Conservation (phyloP, 2,888 invertebrate genomes). For the Parascotia fuliginaria region DNA sequence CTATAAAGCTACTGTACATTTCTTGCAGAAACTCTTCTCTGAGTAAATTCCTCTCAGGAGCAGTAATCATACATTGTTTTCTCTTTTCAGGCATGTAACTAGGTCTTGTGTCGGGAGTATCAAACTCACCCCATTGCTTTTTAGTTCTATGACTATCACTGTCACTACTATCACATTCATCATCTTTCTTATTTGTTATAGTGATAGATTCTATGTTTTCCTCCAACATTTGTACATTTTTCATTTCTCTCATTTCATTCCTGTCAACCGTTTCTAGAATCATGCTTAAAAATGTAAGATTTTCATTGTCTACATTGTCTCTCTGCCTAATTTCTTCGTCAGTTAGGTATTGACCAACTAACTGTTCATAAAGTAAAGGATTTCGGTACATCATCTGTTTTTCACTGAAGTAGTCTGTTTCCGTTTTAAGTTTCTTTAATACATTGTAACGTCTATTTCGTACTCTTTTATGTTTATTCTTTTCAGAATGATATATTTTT, state of each 20-base stretch:
- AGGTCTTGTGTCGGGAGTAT: slow-evolving; percentile 67
- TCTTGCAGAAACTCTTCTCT: slow-evolving; percentile 93
- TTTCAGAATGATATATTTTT: slow-evolving; percentile 82
- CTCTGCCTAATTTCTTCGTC: slow-evolving; percentile 90
- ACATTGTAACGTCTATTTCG: slow-evolving; percentile 94
- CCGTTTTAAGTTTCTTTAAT: slow-evolving; percentile 89
- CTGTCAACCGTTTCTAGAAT: slow-evolving; percentile 93
- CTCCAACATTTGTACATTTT: slow-evolving; percentile 86
- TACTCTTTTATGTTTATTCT: slow-evolving; percentile 81
- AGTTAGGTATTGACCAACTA: slow-evolving; percentile 94
- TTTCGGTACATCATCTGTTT: slow-evolving; percentile 97
- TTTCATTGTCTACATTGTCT: slow-evolving; percentile 85
- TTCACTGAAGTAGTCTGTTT: slow-evolving; percentile 94
- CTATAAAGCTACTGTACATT: slow-evolving; percentile 94
- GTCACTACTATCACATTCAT: slow-evolving; percentile 46
- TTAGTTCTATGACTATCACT: slow-evolving; percentile 32
- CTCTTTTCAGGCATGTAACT: slow-evolving; percentile 60
- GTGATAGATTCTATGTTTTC: slow-evolving; percentile 80
- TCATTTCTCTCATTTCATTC: slow-evolving; percentile 87
- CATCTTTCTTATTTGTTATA: slow-evolving; percentile 24
- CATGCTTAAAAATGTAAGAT: slow-evolving; percentile 89
- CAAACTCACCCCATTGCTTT: slow-evolving; percentile 86
- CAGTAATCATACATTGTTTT: slow-evolving; percentile 74
- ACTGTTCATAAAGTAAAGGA: slow-evolving; percentile 95
- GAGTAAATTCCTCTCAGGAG: slow-evolving; percentile 88